Percentiles rank a stretch among this genome's conserved stretches.
Evolutionary conservation across 2,888 invertebrate genomes (phyloP).

Genomic region (Linnaemya vulpina): DNA sequence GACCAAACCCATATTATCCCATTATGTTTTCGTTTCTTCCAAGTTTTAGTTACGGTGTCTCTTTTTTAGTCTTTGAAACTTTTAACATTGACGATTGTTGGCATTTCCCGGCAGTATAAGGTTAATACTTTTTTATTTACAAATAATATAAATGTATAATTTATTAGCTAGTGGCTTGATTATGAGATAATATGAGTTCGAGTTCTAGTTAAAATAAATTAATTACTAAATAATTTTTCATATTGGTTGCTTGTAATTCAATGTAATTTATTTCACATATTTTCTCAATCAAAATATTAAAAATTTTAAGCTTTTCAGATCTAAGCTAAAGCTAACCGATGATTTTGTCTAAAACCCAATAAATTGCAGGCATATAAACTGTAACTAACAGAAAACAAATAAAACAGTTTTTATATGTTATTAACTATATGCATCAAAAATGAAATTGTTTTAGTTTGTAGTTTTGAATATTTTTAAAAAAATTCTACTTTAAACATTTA

Average conservation of each 20-base stretch:
- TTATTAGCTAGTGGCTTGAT: constrained; percentile 36
- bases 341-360: too few relatives aligned
- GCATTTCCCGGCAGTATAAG: constrained; percentile 63
- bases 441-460: too few relatives aligned
- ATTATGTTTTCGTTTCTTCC: constrained; percentile 67
- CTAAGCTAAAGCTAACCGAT: too few relatives aligned
- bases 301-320: too few relatives aligned
- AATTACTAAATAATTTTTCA: neutral
- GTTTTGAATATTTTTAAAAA: too few relatives aligned
- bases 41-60: neutral
- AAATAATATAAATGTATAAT: constrained; percentile 36
- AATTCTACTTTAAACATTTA: too few relatives aligned
- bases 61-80: constrained; percentile 1
- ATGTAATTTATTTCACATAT: neutral
- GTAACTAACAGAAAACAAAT: too few relatives aligned
- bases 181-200: constrained; percentile 81
- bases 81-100: constrained; percentile 57
- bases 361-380: too few relatives aligned
- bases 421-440: too few relatives aligned
- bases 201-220: constrained; percentile 35
- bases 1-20: constrained; percentile 81
- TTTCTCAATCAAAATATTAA: too few relatives aligned
- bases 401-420: too few relatives aligned
- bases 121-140: constrained; percentile 16
- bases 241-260: neutral